These are phyloP conservation scores for Nyctalus aviator DNA, from an alignment of 2,797 vertebrate genomes.

Conservation along the genomic window DNA sequence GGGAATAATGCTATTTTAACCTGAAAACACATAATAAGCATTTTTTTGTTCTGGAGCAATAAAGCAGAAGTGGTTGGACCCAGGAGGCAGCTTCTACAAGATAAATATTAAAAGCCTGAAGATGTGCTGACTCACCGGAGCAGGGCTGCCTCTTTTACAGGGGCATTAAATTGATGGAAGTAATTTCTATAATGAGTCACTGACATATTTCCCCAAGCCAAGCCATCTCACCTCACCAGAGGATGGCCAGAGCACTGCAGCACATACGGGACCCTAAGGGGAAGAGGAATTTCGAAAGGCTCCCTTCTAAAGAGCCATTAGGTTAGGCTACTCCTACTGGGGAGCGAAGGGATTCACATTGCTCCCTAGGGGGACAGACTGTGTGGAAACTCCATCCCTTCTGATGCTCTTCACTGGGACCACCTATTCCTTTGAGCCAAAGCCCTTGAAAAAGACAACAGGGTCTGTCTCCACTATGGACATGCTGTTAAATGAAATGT, in stretches of 20 bases:
- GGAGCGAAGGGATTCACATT: background rate
- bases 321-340: too few relatives aligned
- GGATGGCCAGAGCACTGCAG: background rate
- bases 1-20: constrained; percentile 44
- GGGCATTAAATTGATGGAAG: background rate
- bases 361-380: background rate
- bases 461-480: background rate
- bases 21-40: constrained; percentile 34
- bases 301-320: background rate
- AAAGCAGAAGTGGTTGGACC: background rate
- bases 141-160: background rate
- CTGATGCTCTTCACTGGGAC: background rate
- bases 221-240: background rate
- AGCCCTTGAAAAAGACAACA: background rate
- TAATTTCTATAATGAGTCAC: constrained; percentile 34
- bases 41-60: constrained; percentile 18
- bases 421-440: background rate
- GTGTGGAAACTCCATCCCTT: background rate
- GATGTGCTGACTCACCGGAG: background rate
- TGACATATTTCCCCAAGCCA: background rate
- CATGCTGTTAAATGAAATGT: background rate
- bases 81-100: background rate
- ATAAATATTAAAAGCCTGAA: constrained; percentile 38
- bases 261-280: background rate
- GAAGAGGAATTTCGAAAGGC: background rate